phyloP scores from a whole-genome alignment of 1,140 invertebrate genomes.

The Macrosteles quadrilineatus region DNA sequence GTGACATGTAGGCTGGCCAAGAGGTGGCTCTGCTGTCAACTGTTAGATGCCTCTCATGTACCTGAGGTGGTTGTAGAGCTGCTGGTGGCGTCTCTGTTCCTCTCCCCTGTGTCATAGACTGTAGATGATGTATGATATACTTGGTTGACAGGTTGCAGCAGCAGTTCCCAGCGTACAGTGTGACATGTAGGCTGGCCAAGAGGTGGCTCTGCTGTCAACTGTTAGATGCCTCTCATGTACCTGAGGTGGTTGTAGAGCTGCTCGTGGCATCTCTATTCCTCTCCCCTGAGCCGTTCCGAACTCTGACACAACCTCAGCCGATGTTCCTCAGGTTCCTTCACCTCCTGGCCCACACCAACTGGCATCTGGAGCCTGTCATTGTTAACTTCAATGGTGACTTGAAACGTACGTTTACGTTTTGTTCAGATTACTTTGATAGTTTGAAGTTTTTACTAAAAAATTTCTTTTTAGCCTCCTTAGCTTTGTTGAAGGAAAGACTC shows the following conservation, averaged over 20 bases:
- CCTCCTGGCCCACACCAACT: slow-evolving; percentile 69
- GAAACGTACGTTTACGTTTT: slow-evolving; percentile 56
- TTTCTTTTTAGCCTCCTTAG: no score
- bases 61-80: no score
- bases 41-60: no score
- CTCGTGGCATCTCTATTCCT: slow-evolving; percentile 76
- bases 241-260: slow-evolving; percentile 73
- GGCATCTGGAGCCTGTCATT: slow-evolving; percentile 69
- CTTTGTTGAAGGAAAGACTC: no score
- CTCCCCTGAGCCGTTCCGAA: slow-evolving; percentile 59
- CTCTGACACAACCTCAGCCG: slow-evolving; percentile 65
- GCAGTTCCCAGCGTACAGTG: slow-evolving; percentile 70
- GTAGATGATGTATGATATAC: no score
- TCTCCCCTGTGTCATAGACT: no score
- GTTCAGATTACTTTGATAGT: background rate
- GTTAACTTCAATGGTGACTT: slow-evolving; percentile 81
- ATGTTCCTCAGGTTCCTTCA: slow-evolving; percentile 76
- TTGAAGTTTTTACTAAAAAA: background rate
- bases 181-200: slow-evolving; percentile 76
- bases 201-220: slow-evolving; percentile 85
- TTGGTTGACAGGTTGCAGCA: slow-evolving; percentile 68
- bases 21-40: no score
- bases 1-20: slow-evolving; percentile 76
- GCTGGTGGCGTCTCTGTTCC: no score
- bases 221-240: slow-evolving; percentile 70